A percentile compares a stretch with the other conserved stretches of the same genome.
phyloP scores from a whole-genome alignment of 2,797 vertebrate species.

The Cuculus canorus region DNA sequence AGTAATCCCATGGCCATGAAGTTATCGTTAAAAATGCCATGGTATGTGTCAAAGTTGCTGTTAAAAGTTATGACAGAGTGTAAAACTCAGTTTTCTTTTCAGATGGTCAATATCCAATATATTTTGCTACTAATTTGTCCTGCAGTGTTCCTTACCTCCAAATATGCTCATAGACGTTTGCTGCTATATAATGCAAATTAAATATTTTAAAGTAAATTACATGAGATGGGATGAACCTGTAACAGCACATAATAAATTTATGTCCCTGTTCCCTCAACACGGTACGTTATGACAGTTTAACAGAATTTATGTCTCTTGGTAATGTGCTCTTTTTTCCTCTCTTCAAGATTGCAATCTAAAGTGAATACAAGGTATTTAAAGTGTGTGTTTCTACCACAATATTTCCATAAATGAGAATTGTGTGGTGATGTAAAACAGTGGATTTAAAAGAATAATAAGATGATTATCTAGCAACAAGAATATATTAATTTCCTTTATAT shows the following conservation, averaged over 20 bases:
- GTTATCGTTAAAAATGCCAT: not conserved
- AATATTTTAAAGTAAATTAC: not conserved
- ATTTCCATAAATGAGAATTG: not conserved
- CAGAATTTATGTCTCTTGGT: not conserved
- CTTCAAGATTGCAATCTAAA: not conserved
- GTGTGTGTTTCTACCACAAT: not conserved
- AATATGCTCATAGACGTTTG: not conserved
- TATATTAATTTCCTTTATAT: slow-evolving; percentile 3
- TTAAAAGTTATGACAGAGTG: not conserved
- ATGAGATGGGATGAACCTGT: not conserved
- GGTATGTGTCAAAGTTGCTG: not conserved
- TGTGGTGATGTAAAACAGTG: not conserved
- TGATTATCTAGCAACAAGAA: not conserved
- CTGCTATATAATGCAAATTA: not conserved
- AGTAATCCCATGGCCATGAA: not conserved
- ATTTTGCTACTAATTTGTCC: not conserved
- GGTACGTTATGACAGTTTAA: not conserved
- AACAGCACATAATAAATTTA: not conserved
- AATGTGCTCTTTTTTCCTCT: not conserved
- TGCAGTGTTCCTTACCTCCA: not conserved
- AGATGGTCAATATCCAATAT: not conserved
- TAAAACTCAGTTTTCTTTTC: slow-evolving; percentile 5
- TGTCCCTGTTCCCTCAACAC: not conserved
- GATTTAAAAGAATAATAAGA: not conserved
- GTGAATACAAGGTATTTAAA: not conserved